Percentiles rank a stretch among this genome's conserved stretches.
Evolutionary conservation across 2,797 vertebrate species (phyloP).

Genomic region (Cheirogaleus major): DNA sequence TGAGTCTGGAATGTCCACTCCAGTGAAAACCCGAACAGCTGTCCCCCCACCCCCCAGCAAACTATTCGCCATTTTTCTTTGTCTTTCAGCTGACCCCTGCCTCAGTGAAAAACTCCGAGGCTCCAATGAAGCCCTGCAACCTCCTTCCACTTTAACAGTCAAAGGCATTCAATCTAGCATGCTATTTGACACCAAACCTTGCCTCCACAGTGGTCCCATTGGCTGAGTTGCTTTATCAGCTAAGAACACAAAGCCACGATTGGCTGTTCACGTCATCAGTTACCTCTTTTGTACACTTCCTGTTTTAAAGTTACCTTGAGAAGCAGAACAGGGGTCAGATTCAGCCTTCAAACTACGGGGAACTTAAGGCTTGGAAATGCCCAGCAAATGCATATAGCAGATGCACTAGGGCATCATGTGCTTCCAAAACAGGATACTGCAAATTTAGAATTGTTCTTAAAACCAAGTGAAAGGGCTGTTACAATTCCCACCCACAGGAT

Average conservation of each 20-base stretch:
- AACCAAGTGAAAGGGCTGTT: constrained; percentile 11
- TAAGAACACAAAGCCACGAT: constrained; percentile 79
- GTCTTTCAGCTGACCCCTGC: constrained; percentile 96
- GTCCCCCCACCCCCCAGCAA: constrained; percentile 77
- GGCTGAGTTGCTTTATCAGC: constrained; percentile 84
- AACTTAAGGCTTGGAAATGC: constrained; percentile 71
- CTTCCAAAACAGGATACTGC: constrained; percentile 36
- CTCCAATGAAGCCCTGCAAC: constrained; percentile 92
- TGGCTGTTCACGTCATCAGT: constrained; percentile 87
- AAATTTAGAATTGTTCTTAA: constrained; percentile 62
- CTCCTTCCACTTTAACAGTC: constrained; percentile 97
- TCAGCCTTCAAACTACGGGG: constrained; percentile 74
- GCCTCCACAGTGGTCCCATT: constrained; percentile 81
- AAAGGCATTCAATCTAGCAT: constrained; percentile 97
- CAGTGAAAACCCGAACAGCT: constrained; percentile 76
- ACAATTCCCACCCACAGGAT: constrained; percentile 58
- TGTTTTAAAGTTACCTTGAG: constrained; percentile 99
- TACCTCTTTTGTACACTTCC: constrained; percentile 93
- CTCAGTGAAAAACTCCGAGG: constrained; percentile 89
- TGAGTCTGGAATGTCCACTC: constrained; percentile 81
- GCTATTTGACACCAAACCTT: constrained; percentile 92
- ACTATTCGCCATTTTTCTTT: constrained; percentile 89
- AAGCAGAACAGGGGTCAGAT: constrained; percentile 98
- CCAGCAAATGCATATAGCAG: constrained; percentile 40
- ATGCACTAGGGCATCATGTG: not conserved